Evolutionary conservation across 1,140 invertebrate genomes (phyloP).

Genomic region (Formica selysi): DNA sequence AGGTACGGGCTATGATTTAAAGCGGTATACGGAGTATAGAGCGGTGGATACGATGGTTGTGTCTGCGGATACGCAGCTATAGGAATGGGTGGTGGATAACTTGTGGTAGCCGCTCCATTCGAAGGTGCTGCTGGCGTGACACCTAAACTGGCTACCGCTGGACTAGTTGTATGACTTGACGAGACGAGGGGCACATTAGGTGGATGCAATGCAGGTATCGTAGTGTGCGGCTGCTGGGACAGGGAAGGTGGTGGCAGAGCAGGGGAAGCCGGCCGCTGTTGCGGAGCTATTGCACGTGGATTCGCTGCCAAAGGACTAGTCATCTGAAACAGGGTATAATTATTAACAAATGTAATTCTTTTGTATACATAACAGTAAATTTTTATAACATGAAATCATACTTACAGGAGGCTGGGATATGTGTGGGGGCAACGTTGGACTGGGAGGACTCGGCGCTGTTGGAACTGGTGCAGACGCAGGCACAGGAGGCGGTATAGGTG

Average conservation of each 20-base stretch:
- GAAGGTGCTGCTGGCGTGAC: conserved; percentile 87
- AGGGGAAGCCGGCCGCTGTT: conserved; percentile 84
- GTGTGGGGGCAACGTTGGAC: conserved; percentile 86
- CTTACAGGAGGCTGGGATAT: conserved; percentile 86
- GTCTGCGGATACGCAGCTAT: conserved; percentile 88
- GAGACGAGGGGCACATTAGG: conserved; percentile 87
- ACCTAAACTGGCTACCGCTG: conserved; percentile 87
- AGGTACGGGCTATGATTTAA: conserved; percentile 89
- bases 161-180: conserved; percentile 86
- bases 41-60: conserved; percentile 89
- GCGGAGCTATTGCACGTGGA: conserved; percentile 86
- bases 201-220: conserved; percentile 87
- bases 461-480: conserved; percentile 85
- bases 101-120: conserved; percentile 85
- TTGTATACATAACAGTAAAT: background rate
- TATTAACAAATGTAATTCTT: background rate
- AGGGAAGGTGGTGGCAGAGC: conserved; percentile 83
- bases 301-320: conserved; percentile 86
- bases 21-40: conserved; percentile 91
- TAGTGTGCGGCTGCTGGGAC: conserved; percentile 84
- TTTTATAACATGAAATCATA: conserved; percentile 56
- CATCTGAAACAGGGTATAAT: conserved; percentile 79
- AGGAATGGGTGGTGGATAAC: conserved; percentile 84
- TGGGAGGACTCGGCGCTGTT: conserved; percentile 85
- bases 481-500: conserved; percentile 85